phyloP scores from a whole-genome alignment of 2,888 invertebrate genomes.

The Trichogramma evanescens region DNA sequence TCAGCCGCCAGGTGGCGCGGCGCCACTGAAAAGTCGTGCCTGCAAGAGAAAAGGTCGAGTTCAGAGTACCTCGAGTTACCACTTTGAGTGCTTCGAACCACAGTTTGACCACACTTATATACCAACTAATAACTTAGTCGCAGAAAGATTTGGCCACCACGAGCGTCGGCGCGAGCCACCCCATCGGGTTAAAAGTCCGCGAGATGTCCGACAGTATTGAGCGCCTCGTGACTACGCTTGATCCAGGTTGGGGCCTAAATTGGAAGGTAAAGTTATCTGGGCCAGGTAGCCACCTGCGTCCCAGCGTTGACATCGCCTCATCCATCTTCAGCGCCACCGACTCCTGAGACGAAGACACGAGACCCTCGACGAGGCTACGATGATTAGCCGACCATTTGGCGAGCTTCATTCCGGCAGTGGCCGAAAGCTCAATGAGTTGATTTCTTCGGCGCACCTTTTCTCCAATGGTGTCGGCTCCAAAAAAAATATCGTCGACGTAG shows the following conservation, averaged over 20 bases:
- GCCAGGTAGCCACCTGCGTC: neutral
- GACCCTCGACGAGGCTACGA: neutral
- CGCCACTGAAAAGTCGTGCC: too few relatives aligned
- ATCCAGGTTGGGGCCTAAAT: too few relatives aligned
- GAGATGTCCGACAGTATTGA: neutral
- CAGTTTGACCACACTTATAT: too few relatives aligned
- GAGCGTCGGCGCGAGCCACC: neutral
- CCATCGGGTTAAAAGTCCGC: too few relatives aligned
- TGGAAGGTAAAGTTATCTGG: neutral
- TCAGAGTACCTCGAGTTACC: too few relatives aligned
- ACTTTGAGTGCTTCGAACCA: too few relatives aligned
- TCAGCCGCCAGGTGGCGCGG: too few relatives aligned
- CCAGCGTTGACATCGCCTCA: neutral
- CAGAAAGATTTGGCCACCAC: neutral
- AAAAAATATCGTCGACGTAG: constrained; percentile 12
- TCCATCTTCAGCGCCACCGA: neutral
- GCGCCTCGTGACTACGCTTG: neutral
- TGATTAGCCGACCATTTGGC: neutral
- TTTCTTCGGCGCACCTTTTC: neutral
- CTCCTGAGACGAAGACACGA: neutral
- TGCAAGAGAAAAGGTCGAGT: too few relatives aligned
- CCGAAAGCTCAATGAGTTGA: neutral
- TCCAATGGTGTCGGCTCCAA: constrained; percentile 1
- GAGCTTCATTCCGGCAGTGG: neutral
- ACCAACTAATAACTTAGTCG: too few relatives aligned